A percentile compares a stretch with the other conserved stretches of the same genome.
phyloP scores from a whole-genome alignment of 2,888 invertebrate genomes.

The Himalopsyche anomala region DNA sequence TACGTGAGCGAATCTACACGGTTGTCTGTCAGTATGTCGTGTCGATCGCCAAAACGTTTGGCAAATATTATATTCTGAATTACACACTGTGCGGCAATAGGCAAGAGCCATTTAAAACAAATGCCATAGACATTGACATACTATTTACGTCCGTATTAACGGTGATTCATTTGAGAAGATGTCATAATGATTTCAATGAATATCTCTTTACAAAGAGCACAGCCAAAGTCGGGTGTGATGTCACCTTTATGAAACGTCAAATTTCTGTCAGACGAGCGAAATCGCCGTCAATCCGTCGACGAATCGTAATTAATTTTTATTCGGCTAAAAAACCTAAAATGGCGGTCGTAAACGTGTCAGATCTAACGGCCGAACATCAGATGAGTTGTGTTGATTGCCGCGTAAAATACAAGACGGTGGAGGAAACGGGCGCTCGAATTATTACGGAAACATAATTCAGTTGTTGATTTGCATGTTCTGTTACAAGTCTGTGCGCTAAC shows the following conservation, averaged over 20 bases:
- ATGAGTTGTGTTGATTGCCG: slow-evolving; percentile 57
- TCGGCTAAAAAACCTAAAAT: slow-evolving; percentile 58
- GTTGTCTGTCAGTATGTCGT: neutral
- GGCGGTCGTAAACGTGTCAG: slow-evolving; percentile 60
- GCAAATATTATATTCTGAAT: slow-evolving; percentile 3
- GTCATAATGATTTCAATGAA: slow-evolving; percentile 63
- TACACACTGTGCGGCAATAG: slow-evolving; percentile 22
- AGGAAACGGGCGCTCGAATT: slow-evolving; percentile 58
- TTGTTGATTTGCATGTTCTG: slow-evolving; percentile 55
- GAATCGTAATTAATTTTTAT: slow-evolving; percentile 63
- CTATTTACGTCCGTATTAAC: slow-evolving; percentile 59
- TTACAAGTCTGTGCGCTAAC: slow-evolving; percentile 37
- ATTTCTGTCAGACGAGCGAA: slow-evolving; percentile 55
- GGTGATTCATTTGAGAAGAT: slow-evolving; percentile 61
- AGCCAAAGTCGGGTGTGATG: slow-evolving; percentile 52
- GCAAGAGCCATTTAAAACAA: neutral
- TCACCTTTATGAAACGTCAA: slow-evolving; percentile 57
- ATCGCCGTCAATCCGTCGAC: slow-evolving; percentile 61
- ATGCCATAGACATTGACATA: slow-evolving; percentile 56
- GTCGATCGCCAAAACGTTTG: neutral
- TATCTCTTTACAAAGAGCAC: slow-evolving; percentile 59
- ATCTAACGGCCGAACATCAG: slow-evolving; percentile 53
- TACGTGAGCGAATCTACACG: neutral
- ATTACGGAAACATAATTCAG: slow-evolving; percentile 61
- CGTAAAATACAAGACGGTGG: slow-evolving; percentile 49